phyloP scores from a whole-genome alignment of 2,797 vertebrate species.

The Nannoperca obscura region DNA sequence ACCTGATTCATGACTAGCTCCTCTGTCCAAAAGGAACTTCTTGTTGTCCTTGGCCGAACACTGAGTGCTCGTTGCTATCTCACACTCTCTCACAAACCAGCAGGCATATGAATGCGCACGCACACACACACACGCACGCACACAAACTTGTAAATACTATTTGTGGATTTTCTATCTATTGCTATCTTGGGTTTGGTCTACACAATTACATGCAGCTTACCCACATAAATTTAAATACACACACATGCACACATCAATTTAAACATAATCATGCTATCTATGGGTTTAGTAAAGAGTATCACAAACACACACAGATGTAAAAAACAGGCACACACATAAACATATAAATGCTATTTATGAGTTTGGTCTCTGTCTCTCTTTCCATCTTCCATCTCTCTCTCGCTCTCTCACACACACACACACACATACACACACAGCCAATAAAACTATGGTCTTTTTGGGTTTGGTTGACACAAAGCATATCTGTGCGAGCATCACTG shows the following conservation, averaged over 20 bases:
- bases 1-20: conserved; percentile 86
- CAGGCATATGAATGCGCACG: conserved; percentile 15
- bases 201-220: conserved; percentile 17
- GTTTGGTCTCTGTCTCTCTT: conserved; percentile 30
- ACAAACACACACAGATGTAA: conserved; percentile 46
- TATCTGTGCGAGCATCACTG: conserved; percentile 57
- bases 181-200: conserved; percentile 27
- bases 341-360: conserved; percentile 48
- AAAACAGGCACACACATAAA: conserved; percentile 50
- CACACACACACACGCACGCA: neutral
- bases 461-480: conserved; percentile 48
- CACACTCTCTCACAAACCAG: conserved; percentile 45
- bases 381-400: neutral
- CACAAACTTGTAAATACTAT: conserved; percentile 52
- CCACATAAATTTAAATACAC: conserved; percentile 16
- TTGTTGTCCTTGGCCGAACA: conserved; percentile 82
- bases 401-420: no score
- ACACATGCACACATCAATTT: conserved; percentile 26
- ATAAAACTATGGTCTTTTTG: conserved; percentile 22
- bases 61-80: conserved; percentile 65
- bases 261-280: conserved; percentile 19
- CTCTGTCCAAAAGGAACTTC: conserved; percentile 80
- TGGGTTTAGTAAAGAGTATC: conserved; percentile 35
- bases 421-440: conserved; percentile 9
- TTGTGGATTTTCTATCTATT: conserved; percentile 42